Conservation (phyloP, 2,888 invertebrate species). For the Pristionchus fissidentatus region DNA sequence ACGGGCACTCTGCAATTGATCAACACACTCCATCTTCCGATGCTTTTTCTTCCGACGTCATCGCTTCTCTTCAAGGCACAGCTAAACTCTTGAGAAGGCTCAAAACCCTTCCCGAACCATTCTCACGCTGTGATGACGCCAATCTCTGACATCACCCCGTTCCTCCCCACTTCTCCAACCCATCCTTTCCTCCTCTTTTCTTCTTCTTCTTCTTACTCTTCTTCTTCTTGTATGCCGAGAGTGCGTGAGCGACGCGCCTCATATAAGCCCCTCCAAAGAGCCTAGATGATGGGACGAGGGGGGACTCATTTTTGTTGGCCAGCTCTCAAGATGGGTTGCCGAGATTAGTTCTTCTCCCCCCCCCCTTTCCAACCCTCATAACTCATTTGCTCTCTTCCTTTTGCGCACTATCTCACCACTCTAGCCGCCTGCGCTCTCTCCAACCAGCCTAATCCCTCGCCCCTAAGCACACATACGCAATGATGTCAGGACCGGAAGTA, state of each 20-base stretch:
- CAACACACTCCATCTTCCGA: too few relatives aligned
- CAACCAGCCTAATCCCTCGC: neutral
- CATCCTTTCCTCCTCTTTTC: neutral
- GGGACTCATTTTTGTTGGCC: constrained; percentile 27
- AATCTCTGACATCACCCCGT: too few relatives aligned
- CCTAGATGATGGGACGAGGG: neutral
- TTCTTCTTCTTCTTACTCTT: constrained; percentile 2
- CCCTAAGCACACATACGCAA: neutral
- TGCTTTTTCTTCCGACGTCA: too few relatives aligned
- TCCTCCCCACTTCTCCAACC: neutral
- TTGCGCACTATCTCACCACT: constrained; percentile 2
- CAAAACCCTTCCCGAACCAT: too few relatives aligned
- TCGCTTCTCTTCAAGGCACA: too few relatives aligned
- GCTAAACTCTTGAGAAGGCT: too few relatives aligned
- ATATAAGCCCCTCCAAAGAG: neutral
- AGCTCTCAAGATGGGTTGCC: constrained; percentile 14
- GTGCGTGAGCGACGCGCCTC: neutral
- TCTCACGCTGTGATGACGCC: too few relatives aligned
- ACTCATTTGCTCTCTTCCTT: constrained; percentile 17
- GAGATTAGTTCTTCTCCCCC: constrained; percentile 36
- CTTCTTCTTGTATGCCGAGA: neutral
- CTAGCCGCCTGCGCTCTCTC: constrained; percentile 12
- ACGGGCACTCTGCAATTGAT: too few relatives aligned
- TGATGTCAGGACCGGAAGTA: constrained; percentile 35
- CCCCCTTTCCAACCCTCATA: neutral